Base-by-base conservation (phyloP, 2,797 vertebrate genomes). In the Pristis pectinata region DNA sequence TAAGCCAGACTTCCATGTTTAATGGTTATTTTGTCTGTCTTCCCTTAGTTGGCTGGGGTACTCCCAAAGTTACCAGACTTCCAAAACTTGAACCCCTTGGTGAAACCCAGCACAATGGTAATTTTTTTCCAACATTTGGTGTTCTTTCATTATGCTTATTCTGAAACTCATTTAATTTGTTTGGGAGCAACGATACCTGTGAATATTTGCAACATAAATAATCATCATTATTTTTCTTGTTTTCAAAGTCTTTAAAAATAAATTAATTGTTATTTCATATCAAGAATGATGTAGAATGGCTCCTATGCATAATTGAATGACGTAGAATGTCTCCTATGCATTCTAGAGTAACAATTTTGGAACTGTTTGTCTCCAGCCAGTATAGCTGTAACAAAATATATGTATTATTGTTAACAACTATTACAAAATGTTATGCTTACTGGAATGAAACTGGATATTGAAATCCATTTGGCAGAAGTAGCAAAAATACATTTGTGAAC, bases 11-110 rank as follows among this genome's bases (percentile, higher is more conserved):
- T 70, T 93, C 17, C 11, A 72, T 92, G 91, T 93, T 93, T 93
- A 93, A 93, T 93, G 41, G 91, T 49, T 70, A 72, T 93, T 72
- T 82, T 97, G 94, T 97, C 96, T 97, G 93, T 97, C 96, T 96
- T 96, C 95, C 97, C 98, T 95, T 97, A 99, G 99, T 99, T 97
- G 98, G 98, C 98, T 99, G 99, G 98, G 98, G 98, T 96, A 98
- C 98, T 95, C 98, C 98, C 95, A 99, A 98, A 98, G 97, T 97
- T 96, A 98, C 98, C 97, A 98, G 98, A 97, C 98, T 98, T 97
- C 97, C 98, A 97, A 99, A 99, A 97, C 98, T 99, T 96, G 98
- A 99, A 96, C 98, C 98, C 94, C 98, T 99, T 95, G 98, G 98
- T 96, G 98, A 98, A 97, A 97, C 97, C 92, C 98, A 96, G 96